Base-by-base conservation (phyloP, 2,113 vertebrate genomes). In the Pycnonotus jocosus region DNA sequence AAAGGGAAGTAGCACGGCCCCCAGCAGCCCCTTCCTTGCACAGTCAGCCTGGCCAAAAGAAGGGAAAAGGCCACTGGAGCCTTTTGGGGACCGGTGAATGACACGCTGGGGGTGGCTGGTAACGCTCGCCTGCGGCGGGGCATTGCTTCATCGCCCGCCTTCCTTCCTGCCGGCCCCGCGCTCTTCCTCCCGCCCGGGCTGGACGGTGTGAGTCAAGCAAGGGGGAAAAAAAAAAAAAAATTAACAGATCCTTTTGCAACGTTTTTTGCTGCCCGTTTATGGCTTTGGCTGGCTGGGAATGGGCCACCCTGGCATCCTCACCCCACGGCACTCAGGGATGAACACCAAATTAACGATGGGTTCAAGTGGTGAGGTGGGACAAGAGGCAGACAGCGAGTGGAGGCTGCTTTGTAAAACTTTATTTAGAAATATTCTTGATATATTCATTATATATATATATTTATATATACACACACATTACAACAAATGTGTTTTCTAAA, bases 361-460 rank as follows among this genome's bases (percentile, higher is more conserved):
- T 37, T 66, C 6, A 1, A 61, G 47, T 0, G 1, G 21, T 0
- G 12, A 50, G 56, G 18, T 12, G 57, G 81, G 53, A 90, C 47
- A 87, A 8, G 57, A 91, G 38, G 77, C 82, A 82, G 92, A 96
- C 86, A 65, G 89, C 33, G 19, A 93, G 78, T 1, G 22, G 68
- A 97, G 53, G 44, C 33, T 97, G 97, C 94, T 98, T 98, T 98
- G 97, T 97, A 98, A 98, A 98, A 97, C 93, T 98, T 98, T 98
- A 98, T 98, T 98, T 98, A 98, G 98, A 98, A 99, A 99, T 98
- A 97, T 98, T 97, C 97, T 98, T 95, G 95, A 98, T 98, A 99
- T 98, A 98, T 96, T 97, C 98, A 98, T 98, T 98, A 98, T 98
- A 98, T 98, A 98, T 98, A 97, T 97, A 96, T 97, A 97, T 97